Percentiles rank a stretch among this genome's conserved stretches.
phyloP scores from a whole-genome alignment of 2,888 invertebrate genomes.

The Cartodere bifasciata region DNA sequence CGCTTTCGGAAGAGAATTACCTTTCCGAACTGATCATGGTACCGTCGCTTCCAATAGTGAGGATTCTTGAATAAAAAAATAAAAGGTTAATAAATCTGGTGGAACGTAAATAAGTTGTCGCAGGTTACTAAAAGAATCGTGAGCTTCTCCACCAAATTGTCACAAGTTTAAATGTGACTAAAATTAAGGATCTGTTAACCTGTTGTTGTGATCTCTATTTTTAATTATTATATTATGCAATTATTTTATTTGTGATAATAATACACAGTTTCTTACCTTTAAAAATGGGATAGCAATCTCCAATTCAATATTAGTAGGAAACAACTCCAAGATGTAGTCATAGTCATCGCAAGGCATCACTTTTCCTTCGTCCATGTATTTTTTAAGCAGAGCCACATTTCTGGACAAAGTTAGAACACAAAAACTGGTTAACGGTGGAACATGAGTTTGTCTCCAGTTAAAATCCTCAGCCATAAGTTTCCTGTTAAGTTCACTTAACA shows the following conservation, averaged over 20 bases:
- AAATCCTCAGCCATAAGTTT: conserved; percentile 41
- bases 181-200: too few relatives aligned
- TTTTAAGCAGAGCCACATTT: conserved; percentile 39
- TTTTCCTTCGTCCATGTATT: too few relatives aligned
- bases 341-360: conserved; percentile 44
- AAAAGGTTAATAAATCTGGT: too few relatives aligned
- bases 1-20: conserved; percentile 20
- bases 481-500: conserved; percentile 33
- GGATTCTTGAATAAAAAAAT: too few relatives aligned
- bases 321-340: conserved; percentile 46
- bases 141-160: too few relatives aligned
- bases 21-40: conserved; percentile 26
- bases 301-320: conserved; percentile 45
- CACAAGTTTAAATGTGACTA: too few relatives aligned
- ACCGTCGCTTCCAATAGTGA: conserved; percentile 53
- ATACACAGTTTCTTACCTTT: conserved; percentile 33
- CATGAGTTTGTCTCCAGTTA: conserved; percentile 37
- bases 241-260: too few relatives aligned
- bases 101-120: too few relatives aligned
- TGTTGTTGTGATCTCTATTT: too few relatives aligned
- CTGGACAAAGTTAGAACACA: conserved; percentile 39
- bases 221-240: too few relatives aligned
- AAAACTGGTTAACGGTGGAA: conserved; percentile 35
- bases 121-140: too few relatives aligned
- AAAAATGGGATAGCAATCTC: conserved; percentile 42